phyloP scores from a whole-genome alignment of 2,113 vertebrate genomes.

The Ovibos moschatus region DNA sequence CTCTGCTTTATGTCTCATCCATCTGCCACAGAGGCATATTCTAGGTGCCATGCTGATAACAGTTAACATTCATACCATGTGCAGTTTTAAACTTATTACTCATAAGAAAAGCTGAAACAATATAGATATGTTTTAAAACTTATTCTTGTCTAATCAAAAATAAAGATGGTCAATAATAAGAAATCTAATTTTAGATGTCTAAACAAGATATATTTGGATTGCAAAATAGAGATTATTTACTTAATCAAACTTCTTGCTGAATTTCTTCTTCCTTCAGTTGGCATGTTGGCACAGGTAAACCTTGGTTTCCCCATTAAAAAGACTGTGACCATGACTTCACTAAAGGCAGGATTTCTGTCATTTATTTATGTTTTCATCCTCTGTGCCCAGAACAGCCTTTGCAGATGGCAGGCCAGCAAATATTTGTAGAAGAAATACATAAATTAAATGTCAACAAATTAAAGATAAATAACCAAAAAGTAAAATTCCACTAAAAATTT shows the following conservation, averaged over 20 bases:
- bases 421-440: background rate
- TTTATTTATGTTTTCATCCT: background rate
- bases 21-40: constrained; percentile 2
- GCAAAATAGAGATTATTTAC: background rate
- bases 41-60: background rate
- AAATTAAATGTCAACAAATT: background rate
- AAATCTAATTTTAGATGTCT: background rate
- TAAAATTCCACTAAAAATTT: background rate
- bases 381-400: background rate
- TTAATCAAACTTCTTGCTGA: background rate
- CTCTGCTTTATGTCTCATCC: constrained; percentile 31
- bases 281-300: background rate
- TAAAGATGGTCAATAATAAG: background rate
- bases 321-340: background rate
- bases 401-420: background rate
- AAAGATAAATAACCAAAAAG: background rate
- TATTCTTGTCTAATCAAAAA: background rate
- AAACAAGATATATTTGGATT: background rate
- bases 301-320: background rate
- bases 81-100: background rate
- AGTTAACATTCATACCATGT: background rate
- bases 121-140: background rate
- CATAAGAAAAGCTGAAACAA: background rate
- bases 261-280: background rate
- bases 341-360: background rate